These are phyloP conservation scores for Zygaena filipendulae DNA, from an alignment of 2,888 invertebrate species.

Conservation along the genomic window DNA sequence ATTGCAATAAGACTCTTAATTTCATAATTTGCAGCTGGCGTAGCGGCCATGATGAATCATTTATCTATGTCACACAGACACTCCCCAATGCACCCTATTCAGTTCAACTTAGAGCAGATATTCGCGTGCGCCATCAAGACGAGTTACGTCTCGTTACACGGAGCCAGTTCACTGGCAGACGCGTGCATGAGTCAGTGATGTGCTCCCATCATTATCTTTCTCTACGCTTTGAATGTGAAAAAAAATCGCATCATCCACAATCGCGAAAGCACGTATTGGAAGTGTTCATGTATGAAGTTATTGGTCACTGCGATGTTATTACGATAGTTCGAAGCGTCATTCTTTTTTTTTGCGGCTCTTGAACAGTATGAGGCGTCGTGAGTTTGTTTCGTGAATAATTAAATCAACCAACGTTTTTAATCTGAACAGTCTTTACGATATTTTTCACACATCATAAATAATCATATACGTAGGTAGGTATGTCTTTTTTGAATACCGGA, in stretches of 20 bases:
- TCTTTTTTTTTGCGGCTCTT: no score
- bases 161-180: conserved; percentile 47
- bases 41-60: conserved; percentile 45
- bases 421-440: no score
- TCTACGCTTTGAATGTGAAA: conserved; percentile 21
- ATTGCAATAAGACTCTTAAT: conserved; percentile 47
- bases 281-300: conserved; percentile 14
- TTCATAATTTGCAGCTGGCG: conserved; percentile 45
- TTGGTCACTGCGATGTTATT: no score
- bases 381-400: no score
- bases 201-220: conserved; percentile 41
- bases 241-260: conserved; percentile 22
- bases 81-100: neutral
- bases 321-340: no score
- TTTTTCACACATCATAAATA: no score
- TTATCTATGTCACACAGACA: conserved; percentile 27
- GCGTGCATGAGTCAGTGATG: conserved; percentile 48
- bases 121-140: neutral
- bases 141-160: conserved; percentile 1
- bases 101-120: neutral
- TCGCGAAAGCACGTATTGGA: conserved; percentile 19
- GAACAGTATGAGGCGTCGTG: no score
- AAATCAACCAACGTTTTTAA: no score
- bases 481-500: no score
- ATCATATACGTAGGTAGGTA: no score